Evolutionary conservation across 2,888 invertebrate species (phyloP).

Genomic region (Thalpophila matura): DNA sequence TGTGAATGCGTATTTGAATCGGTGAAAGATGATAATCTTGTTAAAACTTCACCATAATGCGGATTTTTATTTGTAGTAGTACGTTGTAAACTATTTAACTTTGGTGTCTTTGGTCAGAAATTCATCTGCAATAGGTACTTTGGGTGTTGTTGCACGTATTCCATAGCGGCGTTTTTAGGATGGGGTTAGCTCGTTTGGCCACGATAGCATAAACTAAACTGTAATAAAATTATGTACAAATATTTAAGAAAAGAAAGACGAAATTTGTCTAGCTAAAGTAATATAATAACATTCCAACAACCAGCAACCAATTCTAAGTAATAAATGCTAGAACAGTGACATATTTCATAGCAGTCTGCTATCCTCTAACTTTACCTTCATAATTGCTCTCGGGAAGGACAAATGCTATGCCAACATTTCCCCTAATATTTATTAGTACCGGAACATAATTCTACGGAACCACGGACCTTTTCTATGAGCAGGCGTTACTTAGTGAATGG

Average conservation of each 20-base stretch:
- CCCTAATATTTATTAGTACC: constrained; percentile 75
- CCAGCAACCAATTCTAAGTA: constrained; percentile 38
- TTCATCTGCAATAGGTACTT: no score
- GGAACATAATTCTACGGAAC: neutral
- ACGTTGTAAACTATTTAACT: no score
- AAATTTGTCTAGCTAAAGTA: no score
- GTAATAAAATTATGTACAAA: no score
- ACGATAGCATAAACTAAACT: no score
- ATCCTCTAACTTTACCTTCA: constrained; percentile 74
- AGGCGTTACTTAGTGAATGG: constrained; percentile 73
- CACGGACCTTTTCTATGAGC: constrained; percentile 58
- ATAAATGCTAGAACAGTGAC: constrained; percentile 62
- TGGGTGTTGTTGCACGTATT: no score
- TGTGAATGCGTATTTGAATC: constrained; percentile 3
- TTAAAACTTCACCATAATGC: no score
- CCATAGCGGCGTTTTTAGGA: no score
- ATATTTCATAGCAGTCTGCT: constrained; percentile 72
- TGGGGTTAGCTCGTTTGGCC: no score
- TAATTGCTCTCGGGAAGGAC: constrained; percentile 78
- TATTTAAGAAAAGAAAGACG: no score
- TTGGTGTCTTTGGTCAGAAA: no score
- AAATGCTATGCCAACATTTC: constrained; percentile 71
- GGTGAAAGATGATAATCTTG: neutral
- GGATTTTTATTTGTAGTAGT: no score
- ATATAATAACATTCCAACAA: constrained; percentile 14